These are phyloP conservation scores for Actinopyga echinites DNA, from an alignment of 53 echinoderm and acorn worm genomes.

Conservation along the genomic window DNA sequence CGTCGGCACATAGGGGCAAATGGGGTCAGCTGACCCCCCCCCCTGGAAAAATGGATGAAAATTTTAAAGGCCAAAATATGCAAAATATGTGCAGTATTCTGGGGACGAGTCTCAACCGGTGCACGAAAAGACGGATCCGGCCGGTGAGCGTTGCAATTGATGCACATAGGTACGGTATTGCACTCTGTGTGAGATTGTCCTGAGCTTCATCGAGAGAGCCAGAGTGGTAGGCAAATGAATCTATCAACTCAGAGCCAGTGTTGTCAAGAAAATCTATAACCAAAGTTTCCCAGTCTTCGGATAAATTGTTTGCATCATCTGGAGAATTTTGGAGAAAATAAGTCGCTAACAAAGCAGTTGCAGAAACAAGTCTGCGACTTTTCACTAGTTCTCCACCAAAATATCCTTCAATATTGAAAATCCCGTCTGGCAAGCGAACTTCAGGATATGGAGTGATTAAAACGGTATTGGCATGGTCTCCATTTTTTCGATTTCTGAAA, in stretches of 20 bases:
- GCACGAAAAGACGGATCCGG: slow-evolving; percentile 67
- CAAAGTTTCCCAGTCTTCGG: slow-evolving; percentile 54
- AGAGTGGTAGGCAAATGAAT: slow-evolving; percentile 45
- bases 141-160: slow-evolving; percentile 58
- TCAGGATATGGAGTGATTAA: not conserved
- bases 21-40: too few relatives aligned
- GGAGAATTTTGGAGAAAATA: slow-evolving; percentile 47
- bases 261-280: not conserved
- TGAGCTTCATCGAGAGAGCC: slow-evolving; percentile 59
- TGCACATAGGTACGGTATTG: slow-evolving; percentile 63
- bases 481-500: not conserved
- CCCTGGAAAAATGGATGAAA: too few relatives aligned
- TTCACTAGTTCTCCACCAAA: slow-evolving; percentile 20
- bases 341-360: slow-evolving; percentile 18
- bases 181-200: slow-evolving; percentile 45
- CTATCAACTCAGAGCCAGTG: slow-evolving; percentile 14
- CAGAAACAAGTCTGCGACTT: slow-evolving; percentile 34
- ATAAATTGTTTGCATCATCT: slow-evolving; percentile 20
- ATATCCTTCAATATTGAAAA: not conserved
- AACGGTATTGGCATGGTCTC: not conserved
- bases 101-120: slow-evolving; percentile 77
- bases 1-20: too few relatives aligned
- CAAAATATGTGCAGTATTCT: too few relatives aligned
- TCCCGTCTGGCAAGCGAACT: slow-evolving; percentile 16
- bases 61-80: too few relatives aligned